These are phyloP conservation scores for Perca schrenkii DNA, from an alignment of 2,113 vertebrate genomes.

Conservation along the genomic window DNA sequence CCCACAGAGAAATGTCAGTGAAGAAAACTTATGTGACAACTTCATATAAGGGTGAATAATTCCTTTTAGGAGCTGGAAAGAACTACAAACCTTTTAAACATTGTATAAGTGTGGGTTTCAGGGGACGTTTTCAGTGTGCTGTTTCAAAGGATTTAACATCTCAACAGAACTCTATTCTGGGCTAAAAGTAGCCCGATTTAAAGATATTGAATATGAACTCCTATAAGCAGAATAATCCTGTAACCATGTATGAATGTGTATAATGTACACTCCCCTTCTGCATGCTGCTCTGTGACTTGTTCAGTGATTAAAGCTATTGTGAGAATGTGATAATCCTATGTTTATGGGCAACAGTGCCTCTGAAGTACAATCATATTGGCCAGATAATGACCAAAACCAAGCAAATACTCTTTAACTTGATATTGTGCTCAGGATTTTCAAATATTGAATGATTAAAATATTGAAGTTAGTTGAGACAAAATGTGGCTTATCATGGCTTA, in stretches of 20 bases:
- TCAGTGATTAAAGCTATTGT: constrained; percentile 76
- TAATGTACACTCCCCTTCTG: constrained; percentile 61
- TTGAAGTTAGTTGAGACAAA: constrained; percentile 61
- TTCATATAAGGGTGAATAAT: background rate
- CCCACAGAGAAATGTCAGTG: background rate
- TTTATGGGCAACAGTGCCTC: constrained; percentile 72
- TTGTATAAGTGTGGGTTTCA: background rate
- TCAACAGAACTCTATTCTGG: constrained; percentile 8
- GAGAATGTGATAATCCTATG: constrained; percentile 74
- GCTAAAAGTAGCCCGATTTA: background rate
- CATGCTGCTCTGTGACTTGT: constrained; percentile 84
- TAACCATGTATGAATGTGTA: constrained; percentile 68
- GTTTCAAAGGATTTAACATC: constrained; percentile 13
- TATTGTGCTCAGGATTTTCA: constrained; percentile 85
- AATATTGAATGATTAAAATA: constrained; percentile 65
- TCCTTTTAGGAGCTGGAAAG: constrained; percentile 15
- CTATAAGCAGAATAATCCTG: constrained; percentile 32
- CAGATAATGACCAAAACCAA: constrained; percentile 82
- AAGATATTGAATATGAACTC: constrained; percentile 31
- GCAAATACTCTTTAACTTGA: constrained; percentile 81
- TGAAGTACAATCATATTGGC: constrained; percentile 82
- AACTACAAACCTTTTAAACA: constrained; percentile 13
- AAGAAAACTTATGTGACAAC: background rate
- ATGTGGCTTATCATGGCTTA: constrained; percentile 66
- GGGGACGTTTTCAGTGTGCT: background rate